Base-by-base conservation (phyloP, 2,888 invertebrate species). In the Chrysolina oricalcia region DNA sequence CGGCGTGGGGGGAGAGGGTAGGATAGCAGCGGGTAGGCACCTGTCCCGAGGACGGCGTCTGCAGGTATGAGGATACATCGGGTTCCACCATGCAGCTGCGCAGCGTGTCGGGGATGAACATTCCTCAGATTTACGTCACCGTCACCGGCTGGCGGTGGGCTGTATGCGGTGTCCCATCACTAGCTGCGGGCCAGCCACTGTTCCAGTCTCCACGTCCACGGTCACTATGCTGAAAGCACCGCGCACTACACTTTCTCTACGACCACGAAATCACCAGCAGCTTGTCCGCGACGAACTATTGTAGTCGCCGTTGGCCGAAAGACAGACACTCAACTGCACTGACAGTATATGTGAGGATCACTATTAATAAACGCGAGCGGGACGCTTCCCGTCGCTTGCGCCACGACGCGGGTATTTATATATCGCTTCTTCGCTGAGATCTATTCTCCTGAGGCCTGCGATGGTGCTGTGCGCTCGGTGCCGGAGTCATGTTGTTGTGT, bases 11-110 rank as follows among this genome's bases (percentile, higher is more conserved):
- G 88, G 87, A 86, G 86, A 83, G 88, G 91, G 91, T 83, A 87
- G 91, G 91, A 85, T 88, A 91, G 91, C 91, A 91, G 90, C 90
- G 87, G 87, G 87, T 88, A 88, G 88, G 92, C 93, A 96, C 96
- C 96, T 96, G 96, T 94, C 96, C 96, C 92, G 96, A 95, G 92
- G 96, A 96, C 92, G 96, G 96, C 92, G 96, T 95, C 93, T 96
- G 96, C 89, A 96, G 94, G 92, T 96, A 96, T 90, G 96, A 95
- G 90, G 96, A 95, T 91, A 96, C 96, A 95, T 96, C 96, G 91
- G 94, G 94, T 94, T 96, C 96, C 93, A 96, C 96, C 96, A 96
- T 96, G 93, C 96, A 96, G 95, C 95, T 95, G 92, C 96, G 94
- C 91, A 96, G 92, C 87, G 95, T 94, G 91, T 96, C 96, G 91